Base-by-base conservation (phyloP, 2,113 vertebrate species). In the Sinocyclocheilus grahami region DNA sequence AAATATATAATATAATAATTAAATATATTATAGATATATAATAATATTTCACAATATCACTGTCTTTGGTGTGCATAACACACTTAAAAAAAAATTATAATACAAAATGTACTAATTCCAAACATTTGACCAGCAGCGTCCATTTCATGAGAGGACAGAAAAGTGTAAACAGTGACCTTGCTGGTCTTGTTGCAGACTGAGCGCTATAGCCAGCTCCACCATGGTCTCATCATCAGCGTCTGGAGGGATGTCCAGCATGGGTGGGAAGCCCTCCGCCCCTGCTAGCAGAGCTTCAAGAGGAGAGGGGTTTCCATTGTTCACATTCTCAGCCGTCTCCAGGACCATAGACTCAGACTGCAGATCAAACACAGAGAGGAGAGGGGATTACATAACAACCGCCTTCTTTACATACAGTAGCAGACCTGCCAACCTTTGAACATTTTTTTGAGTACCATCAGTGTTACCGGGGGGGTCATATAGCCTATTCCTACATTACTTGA, bases 181-280 rank as follows among this genome's bases (percentile, higher is more conserved):
- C 86, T 99, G 98, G 90, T 99, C 98, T 87, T 99, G 98, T 85
- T 99, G 98, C 72, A 99, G 95, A 92, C 98, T 99, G 77, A 99
- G 95, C 24, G 98, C 98, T 51, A 99, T 99, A 62, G 98, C 98
- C 79, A 99, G 90, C 81, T 99, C 98, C 87, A 99, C 98, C 98
- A 99, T 99, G 60, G 98, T 99, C 94, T 99, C 98, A 79, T 99
- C 98, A 87, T 99, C 98, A 8, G 98, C 98, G 81, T 99, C 98
- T 0, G 98, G 98, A 10, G 98, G 98, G 87, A 99, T 99, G 92
- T 99, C 98, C 93, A 99, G 95, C 97, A 99, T 99, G 0, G 98
- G 98, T 0, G 98, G 98, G 89, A 99, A 99, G 76, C 98, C 98
- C 90, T 99, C 98, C 3, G 98, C 97, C 20, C 98, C 98, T 27